A percentile compares a stretch with the other conserved stretches of the same genome.
Evolutionary conservation across 2,797 vertebrate genomes (phyloP).

Genomic region (Eptatretus atami): DNA sequence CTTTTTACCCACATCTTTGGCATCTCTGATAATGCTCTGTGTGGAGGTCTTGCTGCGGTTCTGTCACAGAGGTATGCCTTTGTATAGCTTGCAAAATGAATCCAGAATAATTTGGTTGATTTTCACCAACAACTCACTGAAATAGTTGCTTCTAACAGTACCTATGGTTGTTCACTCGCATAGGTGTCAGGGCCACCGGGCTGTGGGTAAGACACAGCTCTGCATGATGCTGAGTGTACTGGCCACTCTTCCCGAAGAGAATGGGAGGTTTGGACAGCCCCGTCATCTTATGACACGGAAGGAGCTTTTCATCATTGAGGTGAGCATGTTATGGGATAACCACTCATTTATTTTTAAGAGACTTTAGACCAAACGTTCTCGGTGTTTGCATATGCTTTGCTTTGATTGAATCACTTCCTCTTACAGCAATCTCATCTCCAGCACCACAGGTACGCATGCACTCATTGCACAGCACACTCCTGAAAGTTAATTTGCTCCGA

Average conservation of each 20-base stretch:
- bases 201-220: conserved; percentile 43
- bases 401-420: too few relatives aligned
- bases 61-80: conserved; percentile 30
- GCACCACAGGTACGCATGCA: too few relatives aligned
- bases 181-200: conserved; percentile 35
- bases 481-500: too few relatives aligned
- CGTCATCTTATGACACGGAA: conserved; percentile 32
- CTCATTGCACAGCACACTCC: too few relatives aligned
- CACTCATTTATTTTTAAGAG: too few relatives aligned
- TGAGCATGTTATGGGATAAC: conserved; percentile 9
- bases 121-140: conserved; percentile 4
- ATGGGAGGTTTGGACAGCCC: conserved; percentile 28
- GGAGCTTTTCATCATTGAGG: conserved; percentile 37
- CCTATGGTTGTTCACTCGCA: background rate
- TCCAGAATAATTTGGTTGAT: conserved; percentile 7
- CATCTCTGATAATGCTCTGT: conserved; percentile 19
- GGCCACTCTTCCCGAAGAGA: conserved; percentile 21
- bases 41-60: conserved; percentile 29
- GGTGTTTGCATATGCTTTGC: too few relatives aligned
- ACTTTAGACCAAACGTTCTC: too few relatives aligned
- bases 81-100: conserved; percentile 11
- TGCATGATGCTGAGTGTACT: conserved; percentile 34
- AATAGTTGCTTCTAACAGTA: too few relatives aligned
- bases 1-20: conserved; percentile 22
- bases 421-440: too few relatives aligned